Conservation (phyloP, 2,113 vertebrate genomes). For the Syngnathus typhle region DNA sequence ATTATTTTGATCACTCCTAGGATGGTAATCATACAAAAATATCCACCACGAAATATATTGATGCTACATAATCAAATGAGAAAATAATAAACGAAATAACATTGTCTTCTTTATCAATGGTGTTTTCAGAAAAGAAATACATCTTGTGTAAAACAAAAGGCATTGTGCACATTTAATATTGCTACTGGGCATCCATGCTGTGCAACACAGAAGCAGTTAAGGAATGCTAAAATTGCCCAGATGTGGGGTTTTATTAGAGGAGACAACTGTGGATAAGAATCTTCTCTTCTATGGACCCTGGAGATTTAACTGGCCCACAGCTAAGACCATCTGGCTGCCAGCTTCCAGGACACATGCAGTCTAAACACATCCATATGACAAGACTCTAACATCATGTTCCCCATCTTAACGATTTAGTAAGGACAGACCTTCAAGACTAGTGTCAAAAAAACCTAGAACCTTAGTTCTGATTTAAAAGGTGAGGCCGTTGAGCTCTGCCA, state of each 20-base stretch:
- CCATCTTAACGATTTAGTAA: constrained; percentile 27
- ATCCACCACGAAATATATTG: no score
- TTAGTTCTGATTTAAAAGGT: constrained; percentile 3
- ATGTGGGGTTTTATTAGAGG: constrained; percentile 40
- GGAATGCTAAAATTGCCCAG: constrained; percentile 40
- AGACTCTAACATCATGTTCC: constrained; percentile 20
- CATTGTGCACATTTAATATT: no score
- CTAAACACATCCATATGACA: constrained; percentile 61
- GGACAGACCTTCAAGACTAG: constrained; percentile 26
- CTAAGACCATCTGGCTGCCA: constrained; percentile 59
- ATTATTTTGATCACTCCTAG: no score
- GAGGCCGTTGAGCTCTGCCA: constrained; percentile 2
- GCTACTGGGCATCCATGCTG: background rate
- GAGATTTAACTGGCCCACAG: constrained; percentile 54
- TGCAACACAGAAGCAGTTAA: constrained; percentile 12
- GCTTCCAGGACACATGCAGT: constrained; percentile 32
- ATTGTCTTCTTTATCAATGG: no score
- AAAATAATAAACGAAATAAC: no score
- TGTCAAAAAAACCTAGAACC: background rate
- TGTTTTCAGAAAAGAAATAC: no score
- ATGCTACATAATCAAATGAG: no score
- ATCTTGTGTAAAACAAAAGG: no score
- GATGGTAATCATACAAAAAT: no score
- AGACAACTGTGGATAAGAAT: constrained; percentile 41
- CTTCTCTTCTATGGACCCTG: constrained; percentile 38